Base-by-base conservation (phyloP, 2,888 invertebrate species). In the Leptopilina myrica region DNA sequence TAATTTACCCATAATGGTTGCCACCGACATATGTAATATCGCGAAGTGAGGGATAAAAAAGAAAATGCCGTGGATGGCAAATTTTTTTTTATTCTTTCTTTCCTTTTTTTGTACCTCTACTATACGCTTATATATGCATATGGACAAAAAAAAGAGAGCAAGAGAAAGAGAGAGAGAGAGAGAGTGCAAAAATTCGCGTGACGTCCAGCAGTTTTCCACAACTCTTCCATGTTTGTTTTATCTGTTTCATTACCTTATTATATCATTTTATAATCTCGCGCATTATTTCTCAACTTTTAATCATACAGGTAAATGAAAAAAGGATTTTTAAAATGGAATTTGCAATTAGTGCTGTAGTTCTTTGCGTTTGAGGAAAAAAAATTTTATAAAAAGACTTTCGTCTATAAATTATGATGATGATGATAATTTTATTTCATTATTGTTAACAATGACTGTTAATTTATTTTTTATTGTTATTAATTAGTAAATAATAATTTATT, bases 131-230 rank as follows among this genome's bases (percentile, higher is more conserved):
- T 33, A 33, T 33, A 33, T 33, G 33, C 33, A 33, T 33, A 12
- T 11, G 12, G 81, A 43, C 78, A 81, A 75, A 83, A 43, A 75
- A 2, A 33, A 33, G 33, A 33, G 33, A 33, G 33, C 0, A 2
- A 33, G 33, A 33, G 26, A 26, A 3, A 26, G 26, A 0, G 26
- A 26, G 26, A 26, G 26, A 26, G 5, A 1, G 3, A 85, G 79
- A 82, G 82, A 84, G 84, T 84, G 84, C 81, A 83, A 85, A 33
- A 84, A 82, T 79, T 86, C 84, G 84, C 85, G 86, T 85, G 85
- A 86, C 84, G 84, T 84, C 33, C 73, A 73, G 14, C 73, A 73
- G 73, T 73, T 73, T 73, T 73, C 33, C 73, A n/a, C 20, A 43
- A 49, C 67, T 20, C 67, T 49, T 26, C 67, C 67, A 67, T 67